Evolutionary conservation across 1,140 invertebrate species (phyloP).

Genomic region (Drosophila novamexicana): DNA sequence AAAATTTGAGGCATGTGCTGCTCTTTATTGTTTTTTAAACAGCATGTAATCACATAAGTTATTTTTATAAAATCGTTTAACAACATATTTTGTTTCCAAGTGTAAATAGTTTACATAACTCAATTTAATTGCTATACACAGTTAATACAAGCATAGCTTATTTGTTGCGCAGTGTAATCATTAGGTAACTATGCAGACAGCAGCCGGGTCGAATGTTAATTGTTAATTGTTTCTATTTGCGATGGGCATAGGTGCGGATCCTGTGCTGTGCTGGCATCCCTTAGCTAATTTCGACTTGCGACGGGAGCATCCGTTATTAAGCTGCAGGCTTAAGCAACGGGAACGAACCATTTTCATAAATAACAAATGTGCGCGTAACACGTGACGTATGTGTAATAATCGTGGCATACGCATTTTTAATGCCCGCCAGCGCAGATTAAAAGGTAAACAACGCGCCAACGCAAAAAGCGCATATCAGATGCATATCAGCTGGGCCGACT

Average conservation of each 20-base stretch:
- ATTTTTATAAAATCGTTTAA: too few species aligned
- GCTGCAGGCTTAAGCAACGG: conserved; percentile 10
- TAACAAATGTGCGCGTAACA: conserved; percentile 58
- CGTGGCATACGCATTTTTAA: conserved; percentile 63
- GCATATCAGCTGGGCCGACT: conserved; percentile 49
- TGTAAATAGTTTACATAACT: too few species aligned
- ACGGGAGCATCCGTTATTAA: conserved; percentile 1
- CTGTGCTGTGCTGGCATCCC: conserved; percentile 29
- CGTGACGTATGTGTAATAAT: conserved; percentile 66
- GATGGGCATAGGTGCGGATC: conserved; percentile 9
- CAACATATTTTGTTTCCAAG: too few species aligned
- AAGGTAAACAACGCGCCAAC: conserved; percentile 50
- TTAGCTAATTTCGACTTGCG: not conserved
- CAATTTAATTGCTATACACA: too few species aligned
- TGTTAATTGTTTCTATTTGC: conserved; percentile 41
- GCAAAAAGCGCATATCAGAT: conserved; percentile 71
- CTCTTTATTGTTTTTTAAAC: too few species aligned
- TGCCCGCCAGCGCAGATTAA: conserved; percentile 55
- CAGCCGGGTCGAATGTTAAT: conserved; percentile 51
- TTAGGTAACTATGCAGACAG: conserved; percentile 24
- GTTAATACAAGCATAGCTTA: not conserved
- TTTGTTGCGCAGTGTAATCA: conserved; percentile 50
- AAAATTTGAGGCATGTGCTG: too few species aligned
- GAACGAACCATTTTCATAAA: conserved; percentile 53
- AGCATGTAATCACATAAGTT: too few species aligned